Percentiles rank a stretch among this genome's conserved stretches.
Evolutionary conservation across 2,113 vertebrate genomes (phyloP).

Genomic region (Cyphomyrus plagiostoma): DNA sequence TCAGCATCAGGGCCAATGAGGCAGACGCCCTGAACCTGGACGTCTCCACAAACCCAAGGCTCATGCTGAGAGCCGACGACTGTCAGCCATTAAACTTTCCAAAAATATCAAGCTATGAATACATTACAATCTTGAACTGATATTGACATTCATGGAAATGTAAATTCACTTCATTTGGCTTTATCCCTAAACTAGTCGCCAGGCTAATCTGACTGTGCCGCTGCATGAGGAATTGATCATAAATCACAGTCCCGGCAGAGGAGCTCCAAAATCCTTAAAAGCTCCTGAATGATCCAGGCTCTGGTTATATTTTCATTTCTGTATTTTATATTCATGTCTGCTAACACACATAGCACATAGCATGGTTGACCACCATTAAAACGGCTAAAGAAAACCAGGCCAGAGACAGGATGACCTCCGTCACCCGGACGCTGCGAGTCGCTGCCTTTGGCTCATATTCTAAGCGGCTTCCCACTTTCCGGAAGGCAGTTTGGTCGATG

Average conservation of each 20-base stretch:
- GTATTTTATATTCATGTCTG: neutral
- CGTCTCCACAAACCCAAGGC: neutral
- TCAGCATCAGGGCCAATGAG: neutral
- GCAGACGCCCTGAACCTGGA: neutral
- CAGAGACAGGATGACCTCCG: neutral
- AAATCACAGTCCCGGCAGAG: neutral
- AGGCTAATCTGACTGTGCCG: neutral
- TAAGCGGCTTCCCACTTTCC: neutral
- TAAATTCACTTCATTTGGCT: constrained; percentile 3
- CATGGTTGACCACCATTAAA: neutral
- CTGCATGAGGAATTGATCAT: neutral
- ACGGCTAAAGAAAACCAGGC: neutral
- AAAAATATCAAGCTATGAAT: constrained; percentile 7
- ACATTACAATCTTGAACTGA: neutral
- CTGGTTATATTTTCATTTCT: neutral
- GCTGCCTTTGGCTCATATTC: neutral
- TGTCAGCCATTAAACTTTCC: neutral
- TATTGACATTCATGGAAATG: neutral
- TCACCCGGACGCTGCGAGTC: neutral
- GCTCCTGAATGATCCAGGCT: neutral
- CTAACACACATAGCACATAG: neutral
- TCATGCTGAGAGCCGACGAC: neutral
- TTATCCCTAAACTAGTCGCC: neutral
- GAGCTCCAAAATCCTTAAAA: neutral
- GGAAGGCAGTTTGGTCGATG: neutral